Conservation (phyloP, 2,888 invertebrate species). For the Drosophila mayaguana region DNA sequence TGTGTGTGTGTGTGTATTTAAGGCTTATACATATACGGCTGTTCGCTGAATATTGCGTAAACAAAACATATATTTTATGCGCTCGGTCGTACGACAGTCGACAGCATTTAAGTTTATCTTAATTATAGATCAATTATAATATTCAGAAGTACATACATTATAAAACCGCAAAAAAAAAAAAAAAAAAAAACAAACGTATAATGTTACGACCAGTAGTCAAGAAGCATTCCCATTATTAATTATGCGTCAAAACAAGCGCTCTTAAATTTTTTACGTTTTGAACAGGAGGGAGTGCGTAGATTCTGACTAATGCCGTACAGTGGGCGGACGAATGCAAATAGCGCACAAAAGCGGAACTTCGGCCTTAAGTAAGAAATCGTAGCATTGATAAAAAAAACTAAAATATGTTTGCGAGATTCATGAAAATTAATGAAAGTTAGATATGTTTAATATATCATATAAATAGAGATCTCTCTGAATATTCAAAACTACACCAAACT, state of each 20-base stretch:
- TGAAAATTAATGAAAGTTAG: too few relatives aligned
- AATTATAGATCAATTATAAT: conserved; percentile 78
- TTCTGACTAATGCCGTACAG: conserved; percentile 12
- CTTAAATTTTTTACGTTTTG: conserved; percentile 29
- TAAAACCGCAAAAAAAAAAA: too few relatives aligned
- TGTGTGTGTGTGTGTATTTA: conserved; percentile 30
- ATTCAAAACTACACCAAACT: too few relatives aligned
- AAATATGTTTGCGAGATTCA: too few relatives aligned
- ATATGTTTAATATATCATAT: too few relatives aligned
- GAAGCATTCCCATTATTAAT: conserved; percentile 43
- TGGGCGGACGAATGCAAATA: not conserved
- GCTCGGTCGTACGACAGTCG: conserved; percentile 49
- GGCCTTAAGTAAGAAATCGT: too few relatives aligned
- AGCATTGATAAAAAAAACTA: too few relatives aligned
- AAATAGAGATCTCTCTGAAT: too few relatives aligned
- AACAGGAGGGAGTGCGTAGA: conserved; percentile 8
- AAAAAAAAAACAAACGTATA: conserved; percentile 32
- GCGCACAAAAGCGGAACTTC: not conserved
- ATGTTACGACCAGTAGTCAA: conserved; percentile 45
- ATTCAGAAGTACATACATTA: conserved; percentile 38
- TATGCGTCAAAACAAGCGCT: conserved; percentile 52
- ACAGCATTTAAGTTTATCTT: conserved; percentile 68
- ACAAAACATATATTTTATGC: conserved; percentile 49
- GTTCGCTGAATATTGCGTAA: conserved; percentile 61
- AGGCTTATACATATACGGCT: conserved; percentile 37